These are phyloP conservation scores for Lycocorax pyrrhopterus DNA, from an alignment of 2,113 vertebrate genomes.

Conservation along the genomic window DNA sequence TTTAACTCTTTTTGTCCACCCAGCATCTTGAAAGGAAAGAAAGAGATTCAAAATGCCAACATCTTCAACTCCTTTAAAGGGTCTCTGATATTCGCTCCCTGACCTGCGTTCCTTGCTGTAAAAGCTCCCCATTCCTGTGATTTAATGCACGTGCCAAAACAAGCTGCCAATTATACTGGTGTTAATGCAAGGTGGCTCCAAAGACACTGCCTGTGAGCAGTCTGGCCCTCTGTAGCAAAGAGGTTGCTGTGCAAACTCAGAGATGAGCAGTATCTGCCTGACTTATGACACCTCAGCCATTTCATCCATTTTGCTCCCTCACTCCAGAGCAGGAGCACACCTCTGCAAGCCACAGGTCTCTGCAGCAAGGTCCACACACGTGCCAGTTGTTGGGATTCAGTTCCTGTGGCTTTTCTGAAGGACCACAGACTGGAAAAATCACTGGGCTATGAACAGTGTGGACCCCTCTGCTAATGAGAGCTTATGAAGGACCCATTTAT, in stretches of 20 bases:
- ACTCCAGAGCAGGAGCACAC: not conserved
- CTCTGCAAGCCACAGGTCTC: not conserved
- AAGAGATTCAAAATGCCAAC: not conserved
- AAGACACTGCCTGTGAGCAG: not conserved
- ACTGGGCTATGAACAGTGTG: not conserved
- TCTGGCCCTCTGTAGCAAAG: not conserved
- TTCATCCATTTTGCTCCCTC: not conserved
- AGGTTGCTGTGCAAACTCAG: not conserved
- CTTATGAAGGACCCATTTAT: not conserved
- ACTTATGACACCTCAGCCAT: not conserved
- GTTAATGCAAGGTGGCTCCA: not conserved
- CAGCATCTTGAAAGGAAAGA: not conserved
- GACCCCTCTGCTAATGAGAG: not conserved
- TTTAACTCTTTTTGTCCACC: not conserved
- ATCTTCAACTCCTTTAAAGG: not conserved
- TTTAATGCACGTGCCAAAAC: not conserved
- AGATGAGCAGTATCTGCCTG: not conserved
- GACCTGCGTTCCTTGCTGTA: not conserved
- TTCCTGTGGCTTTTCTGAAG: not conserved
- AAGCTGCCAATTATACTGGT: not conserved
- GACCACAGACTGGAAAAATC: not conserved
- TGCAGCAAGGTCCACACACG: not conserved
- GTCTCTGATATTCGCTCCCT: not conserved
- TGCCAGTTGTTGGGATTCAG: not conserved
- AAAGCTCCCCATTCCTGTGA: not conserved